Conservation (phyloP, 2,888 invertebrate genomes). For the Lasioglossum villosulum region DNA sequence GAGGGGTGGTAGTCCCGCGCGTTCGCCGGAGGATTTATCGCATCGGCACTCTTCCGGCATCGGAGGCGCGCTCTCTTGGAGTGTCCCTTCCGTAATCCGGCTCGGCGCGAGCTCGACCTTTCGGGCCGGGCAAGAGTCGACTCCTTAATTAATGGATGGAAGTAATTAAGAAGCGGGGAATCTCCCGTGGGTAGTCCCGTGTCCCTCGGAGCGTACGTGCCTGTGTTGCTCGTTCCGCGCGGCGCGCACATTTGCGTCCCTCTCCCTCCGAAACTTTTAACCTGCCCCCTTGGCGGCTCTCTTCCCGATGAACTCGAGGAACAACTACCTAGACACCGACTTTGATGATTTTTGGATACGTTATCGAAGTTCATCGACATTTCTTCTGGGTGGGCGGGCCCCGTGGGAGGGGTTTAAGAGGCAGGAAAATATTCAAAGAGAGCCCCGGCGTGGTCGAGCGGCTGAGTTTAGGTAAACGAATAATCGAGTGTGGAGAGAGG, state of each 20-base stretch:
- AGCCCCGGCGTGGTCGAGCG: neutral
- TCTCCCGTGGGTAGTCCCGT: constrained; percentile 42
- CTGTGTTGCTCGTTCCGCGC: neutral
- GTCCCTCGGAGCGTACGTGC: constrained; percentile 41
- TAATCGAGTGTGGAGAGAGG: constrained; percentile 5
- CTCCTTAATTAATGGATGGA: constrained; percentile 72
- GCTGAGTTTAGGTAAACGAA: neutral
- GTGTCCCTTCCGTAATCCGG: neutral
- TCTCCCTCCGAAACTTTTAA: constrained; percentile 8
- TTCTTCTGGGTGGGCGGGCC: no score
- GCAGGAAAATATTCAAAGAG: neutral
- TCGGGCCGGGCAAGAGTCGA: constrained; percentile 50
- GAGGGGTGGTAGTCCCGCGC: neutral
- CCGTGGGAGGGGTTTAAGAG: neutral
- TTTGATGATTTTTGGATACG: neutral
- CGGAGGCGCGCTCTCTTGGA: neutral
- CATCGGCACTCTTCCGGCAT: constrained; percentile 18
- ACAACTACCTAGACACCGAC: neutral
- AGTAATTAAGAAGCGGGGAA: constrained; percentile 68
- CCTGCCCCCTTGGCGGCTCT: neutral
- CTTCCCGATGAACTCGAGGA: neutral
- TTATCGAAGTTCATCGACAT: no score
- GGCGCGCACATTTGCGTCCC: constrained; percentile 28
- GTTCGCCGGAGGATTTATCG: constrained; percentile 19
- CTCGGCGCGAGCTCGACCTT: constrained; percentile 11